Percentiles rank a stretch among this genome's conserved stretches.
Evolutionary conservation across 2,888 invertebrate species (phyloP).

Genomic region (Drosophila trichaetosa): DNA sequence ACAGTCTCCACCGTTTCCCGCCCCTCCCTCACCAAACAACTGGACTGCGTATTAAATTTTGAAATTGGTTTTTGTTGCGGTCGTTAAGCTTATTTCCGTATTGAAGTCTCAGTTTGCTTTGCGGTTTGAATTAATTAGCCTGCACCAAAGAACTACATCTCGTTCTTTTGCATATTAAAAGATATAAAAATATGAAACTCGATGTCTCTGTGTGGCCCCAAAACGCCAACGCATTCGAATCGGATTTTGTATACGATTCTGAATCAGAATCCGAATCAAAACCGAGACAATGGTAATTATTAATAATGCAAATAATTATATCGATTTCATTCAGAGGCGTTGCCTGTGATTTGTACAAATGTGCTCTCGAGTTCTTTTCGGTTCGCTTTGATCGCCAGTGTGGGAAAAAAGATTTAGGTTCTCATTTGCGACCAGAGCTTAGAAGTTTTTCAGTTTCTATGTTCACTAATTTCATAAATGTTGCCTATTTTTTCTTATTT

Average conservation of each 20-base stretch:
- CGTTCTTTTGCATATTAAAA: constrained; percentile 68
- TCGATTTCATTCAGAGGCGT: constrained; percentile 79
- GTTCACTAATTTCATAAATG: constrained; percentile 48
- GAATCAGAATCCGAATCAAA: constrained; percentile 22
- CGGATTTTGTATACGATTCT: constrained; percentile 22
- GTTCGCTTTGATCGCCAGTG: constrained; percentile 63
- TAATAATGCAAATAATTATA: constrained; percentile 80
- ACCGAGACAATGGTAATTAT: constrained; percentile 77
- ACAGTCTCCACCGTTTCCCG: background rate
- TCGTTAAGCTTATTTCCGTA: constrained; percentile 80
- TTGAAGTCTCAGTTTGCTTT: constrained; percentile 67
- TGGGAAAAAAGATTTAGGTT: constrained; percentile 65
- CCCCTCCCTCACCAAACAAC: background rate
- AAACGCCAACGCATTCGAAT: constrained; percentile 71
- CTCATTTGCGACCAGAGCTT: constrained; percentile 71
- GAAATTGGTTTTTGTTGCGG: constrained; percentile 78
- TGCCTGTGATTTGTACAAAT: constrained; percentile 66
- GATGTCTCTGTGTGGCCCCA: constrained; percentile 55
- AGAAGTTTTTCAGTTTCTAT: constrained; percentile 35
- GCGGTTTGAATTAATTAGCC: constrained; percentile 80
- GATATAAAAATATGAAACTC: constrained; percentile 27
- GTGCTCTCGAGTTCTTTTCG: constrained; percentile 58
- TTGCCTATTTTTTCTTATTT: constrained; percentile 13
- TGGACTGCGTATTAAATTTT: constrained; percentile 72
- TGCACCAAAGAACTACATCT: constrained; percentile 56